Base-by-base conservation (phyloP, 2,888 invertebrate genomes). In the Mesopsocus fuscifrons region DNA sequence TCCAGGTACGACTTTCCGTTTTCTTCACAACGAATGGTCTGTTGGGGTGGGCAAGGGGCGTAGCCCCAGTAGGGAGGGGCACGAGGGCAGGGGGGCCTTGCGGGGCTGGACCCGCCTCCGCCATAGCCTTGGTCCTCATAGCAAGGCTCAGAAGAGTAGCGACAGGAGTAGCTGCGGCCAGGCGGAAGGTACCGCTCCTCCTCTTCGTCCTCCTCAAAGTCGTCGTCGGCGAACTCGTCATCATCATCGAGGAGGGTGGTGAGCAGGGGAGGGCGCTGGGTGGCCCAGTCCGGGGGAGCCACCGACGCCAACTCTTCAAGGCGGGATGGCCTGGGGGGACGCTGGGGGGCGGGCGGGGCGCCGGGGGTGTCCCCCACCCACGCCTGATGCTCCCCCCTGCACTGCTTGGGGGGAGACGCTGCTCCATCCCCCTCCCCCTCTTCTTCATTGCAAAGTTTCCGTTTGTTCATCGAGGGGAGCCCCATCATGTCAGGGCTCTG, bases 1-100 rank as follows among this genome's bases (percentile, higher is more conserved):
- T 87, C 85, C 57, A 87, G 67, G 66, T 87, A 87, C 51, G 82
- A 83, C 64, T 87, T 87, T 55, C 87, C 87, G 61, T 87, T 87
- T 63, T 85, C 85, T 53, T 85, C 87, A 52, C 77, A 74, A 49
- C 84, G 74, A 59, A 87, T 87, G 56, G 85, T 85, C 60, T 82
- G 82, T 45, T 50, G 51, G n/a, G 51, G 46, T 35, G 48, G 48
- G 20, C 51, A 47, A 49, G 66, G 64, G 57, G 67, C 65, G 63
- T 66, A 65, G 55, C 66, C 66, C 21, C 45, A 46, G 32, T 46
- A 44, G 40, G 41, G 44, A 41, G 46, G 49, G 30, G 42, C 45
- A 38, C 33, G 41, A 11, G 41, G 35, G 38, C 46, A 47, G 34
- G 45, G 47, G 20, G 46, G 45, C 32, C 44, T 15, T 43, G 46